Evolutionary conservation across 2,888 invertebrate species (phyloP).

Genomic region (Romanomermis culicivorax): DNA sequence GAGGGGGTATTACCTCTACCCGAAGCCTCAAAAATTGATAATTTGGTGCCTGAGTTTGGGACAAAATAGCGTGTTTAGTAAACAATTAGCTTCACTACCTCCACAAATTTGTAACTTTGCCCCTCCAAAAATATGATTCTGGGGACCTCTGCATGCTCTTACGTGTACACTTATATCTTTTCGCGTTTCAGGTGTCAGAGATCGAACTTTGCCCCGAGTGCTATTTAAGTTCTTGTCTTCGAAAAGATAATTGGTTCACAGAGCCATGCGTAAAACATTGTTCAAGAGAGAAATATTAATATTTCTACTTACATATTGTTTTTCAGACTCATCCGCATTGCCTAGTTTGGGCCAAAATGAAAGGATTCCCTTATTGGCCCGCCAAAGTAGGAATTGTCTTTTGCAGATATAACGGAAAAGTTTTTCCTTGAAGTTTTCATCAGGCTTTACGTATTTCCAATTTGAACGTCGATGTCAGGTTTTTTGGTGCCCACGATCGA

Average conservation of each 20-base stretch:
- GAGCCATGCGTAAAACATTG: constrained; percentile 50
- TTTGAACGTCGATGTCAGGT: constrained; percentile 55
- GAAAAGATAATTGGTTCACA: constrained; percentile 63
- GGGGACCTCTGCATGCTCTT: too few species aligned
- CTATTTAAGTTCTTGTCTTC: constrained; percentile 60
- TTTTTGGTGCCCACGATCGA: constrained; percentile 80
- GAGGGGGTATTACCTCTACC: too few species aligned
- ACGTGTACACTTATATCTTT: too few species aligned
- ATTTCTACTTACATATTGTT: neutral
- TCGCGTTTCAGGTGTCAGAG: constrained; percentile 43
- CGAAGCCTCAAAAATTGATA: too few species aligned
- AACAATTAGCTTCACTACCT: too few species aligned
- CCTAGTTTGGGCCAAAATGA: constrained; percentile 82
- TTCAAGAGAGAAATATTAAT: constrained; percentile 3
- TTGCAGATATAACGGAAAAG: neutral
- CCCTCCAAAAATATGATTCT: too few species aligned
- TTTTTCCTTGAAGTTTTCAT: neutral
- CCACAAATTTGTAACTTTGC: too few species aligned
- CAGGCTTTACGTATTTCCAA: constrained; percentile 27
- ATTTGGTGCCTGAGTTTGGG: too few species aligned
- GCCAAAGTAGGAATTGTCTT: constrained; percentile 52
- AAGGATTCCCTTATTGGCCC: constrained; percentile 93
- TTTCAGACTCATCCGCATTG: constrained; percentile 53
- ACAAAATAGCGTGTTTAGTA: too few species aligned
- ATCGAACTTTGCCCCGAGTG: constrained; percentile 83